phyloP scores from a whole-genome alignment of 2,888 invertebrate species.

The Teinopalpus imperialis region DNA sequence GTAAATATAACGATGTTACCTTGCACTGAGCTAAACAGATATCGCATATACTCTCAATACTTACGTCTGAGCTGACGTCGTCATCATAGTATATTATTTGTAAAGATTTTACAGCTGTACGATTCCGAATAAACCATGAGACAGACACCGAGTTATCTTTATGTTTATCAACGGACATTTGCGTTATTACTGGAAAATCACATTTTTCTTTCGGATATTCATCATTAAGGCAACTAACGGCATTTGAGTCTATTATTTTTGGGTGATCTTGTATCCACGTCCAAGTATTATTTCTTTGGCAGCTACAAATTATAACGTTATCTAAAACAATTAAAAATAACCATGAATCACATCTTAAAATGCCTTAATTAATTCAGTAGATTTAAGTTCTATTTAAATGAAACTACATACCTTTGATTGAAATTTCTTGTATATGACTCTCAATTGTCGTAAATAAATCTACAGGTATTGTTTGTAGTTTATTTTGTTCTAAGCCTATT shows the following conservation, averaged over 20 bases:
- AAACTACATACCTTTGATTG: constrained; percentile 86
- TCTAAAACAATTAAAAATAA: constrained; percentile 83
- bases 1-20: no score
- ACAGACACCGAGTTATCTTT: constrained; percentile 92
- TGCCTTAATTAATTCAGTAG: no score
- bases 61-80: constrained; percentile 52
- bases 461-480: constrained; percentile 89
- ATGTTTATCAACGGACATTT: constrained; percentile 92
- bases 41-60: no score
- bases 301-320: constrained; percentile 94
- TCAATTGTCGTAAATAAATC: constrained; percentile 91
- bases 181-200: constrained; percentile 88
- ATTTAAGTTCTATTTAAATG: no score
- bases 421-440: constrained; percentile 89
- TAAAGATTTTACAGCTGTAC: constrained; percentile 91
- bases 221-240: constrained; percentile 60
- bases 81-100: constrained; percentile 90
- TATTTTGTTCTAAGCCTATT: constrained; percentile 91
- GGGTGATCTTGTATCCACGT: constrained; percentile 96
- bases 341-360: no score
- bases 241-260: constrained; percentile 62
- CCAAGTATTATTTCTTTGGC: constrained; percentile 95
- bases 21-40: no score
- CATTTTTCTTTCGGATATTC: constrained; percentile 73
- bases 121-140: constrained; percentile 94